Percentiles rank a stretch among this genome's conserved stretches.
Conservation (phyloP, 2,888 invertebrate genomes). For the Phlogophora meticulosa region DNA sequence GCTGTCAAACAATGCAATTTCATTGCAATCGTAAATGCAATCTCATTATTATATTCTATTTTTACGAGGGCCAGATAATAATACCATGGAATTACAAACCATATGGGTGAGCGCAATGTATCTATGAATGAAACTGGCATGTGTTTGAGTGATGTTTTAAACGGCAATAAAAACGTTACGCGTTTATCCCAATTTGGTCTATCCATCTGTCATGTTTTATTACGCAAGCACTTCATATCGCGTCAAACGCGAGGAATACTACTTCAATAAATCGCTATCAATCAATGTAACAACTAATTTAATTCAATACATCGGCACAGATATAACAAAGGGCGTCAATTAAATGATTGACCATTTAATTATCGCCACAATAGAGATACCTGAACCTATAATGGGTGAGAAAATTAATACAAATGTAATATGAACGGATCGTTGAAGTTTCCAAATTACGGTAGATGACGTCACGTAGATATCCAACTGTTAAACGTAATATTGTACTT, state of each 20-base stretch:
- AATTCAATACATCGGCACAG: constrained; percentile 32
- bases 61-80: constrained; percentile 71
- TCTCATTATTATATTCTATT: constrained; percentile 66
- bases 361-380: constrained; percentile 22
- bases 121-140: constrained; percentile 76
- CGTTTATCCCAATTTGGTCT: constrained; percentile 57
- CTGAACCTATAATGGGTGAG: constrained; percentile 13
- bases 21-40: constrained; percentile 67
- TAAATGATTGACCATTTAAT: constrained; percentile 39
- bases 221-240: constrained; percentile 21
- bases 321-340: constrained; percentile 15
- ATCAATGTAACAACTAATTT: constrained; percentile 32
- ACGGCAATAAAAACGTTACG: constrained; percentile 65
- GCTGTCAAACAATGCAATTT: constrained; percentile 53
- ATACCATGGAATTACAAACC: constrained; percentile 71
- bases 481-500: constrained; percentile 67
- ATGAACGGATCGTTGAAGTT: constrained; percentile 33
- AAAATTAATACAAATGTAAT: constrained; percentile 36
- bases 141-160: constrained; percentile 75
- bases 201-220: constrained; percentile 61
- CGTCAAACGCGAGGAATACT: constrained; percentile 22
- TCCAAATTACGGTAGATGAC: constrained; percentile 48
- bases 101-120: constrained; percentile 72
- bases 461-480: constrained; percentile 55
- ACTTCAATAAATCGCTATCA: constrained; percentile 29